Conservation (phyloP, 1,140 invertebrate genomes). For the Wiebesia pumilae region DNA sequence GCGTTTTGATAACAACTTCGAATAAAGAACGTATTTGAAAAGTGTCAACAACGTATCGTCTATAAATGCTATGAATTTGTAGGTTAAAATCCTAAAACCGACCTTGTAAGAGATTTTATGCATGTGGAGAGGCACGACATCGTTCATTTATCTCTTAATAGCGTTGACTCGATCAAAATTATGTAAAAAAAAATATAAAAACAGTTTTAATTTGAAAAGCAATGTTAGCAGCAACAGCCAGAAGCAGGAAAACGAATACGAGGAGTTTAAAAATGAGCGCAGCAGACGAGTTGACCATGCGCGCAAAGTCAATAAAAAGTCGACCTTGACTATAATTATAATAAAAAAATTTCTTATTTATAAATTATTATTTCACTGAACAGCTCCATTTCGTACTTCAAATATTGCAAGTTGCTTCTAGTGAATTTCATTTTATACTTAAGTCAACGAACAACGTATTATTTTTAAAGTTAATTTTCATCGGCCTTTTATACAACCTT, state of each 20-base stretch:
- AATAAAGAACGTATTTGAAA: no score
- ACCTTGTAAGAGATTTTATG: conserved; percentile 30
- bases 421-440: no score
- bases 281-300: not conserved
- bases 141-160: not conserved
- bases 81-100: conserved; percentile 31
- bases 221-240: no score
- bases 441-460: no score
- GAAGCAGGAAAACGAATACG: not conserved
- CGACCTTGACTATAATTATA: not conserved
- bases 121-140: conserved; percentile 34
- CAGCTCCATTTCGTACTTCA: no score
- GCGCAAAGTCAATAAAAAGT: not conserved
- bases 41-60: no score
- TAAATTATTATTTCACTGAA: not conserved
- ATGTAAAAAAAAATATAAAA: not conserved
- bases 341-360: not conserved
- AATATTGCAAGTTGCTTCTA: no score
- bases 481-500: no score
- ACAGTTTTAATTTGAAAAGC: no score
- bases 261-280: not conserved
- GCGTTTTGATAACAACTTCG: no score
- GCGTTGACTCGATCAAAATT: not conserved
- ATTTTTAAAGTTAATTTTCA: no score
- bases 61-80: not conserved